Evolutionary conservation across 2,797 vertebrate genomes (phyloP), one percentile per base, ranked within the genome.

Genomic region (Oryzias sinensis): DNA sequence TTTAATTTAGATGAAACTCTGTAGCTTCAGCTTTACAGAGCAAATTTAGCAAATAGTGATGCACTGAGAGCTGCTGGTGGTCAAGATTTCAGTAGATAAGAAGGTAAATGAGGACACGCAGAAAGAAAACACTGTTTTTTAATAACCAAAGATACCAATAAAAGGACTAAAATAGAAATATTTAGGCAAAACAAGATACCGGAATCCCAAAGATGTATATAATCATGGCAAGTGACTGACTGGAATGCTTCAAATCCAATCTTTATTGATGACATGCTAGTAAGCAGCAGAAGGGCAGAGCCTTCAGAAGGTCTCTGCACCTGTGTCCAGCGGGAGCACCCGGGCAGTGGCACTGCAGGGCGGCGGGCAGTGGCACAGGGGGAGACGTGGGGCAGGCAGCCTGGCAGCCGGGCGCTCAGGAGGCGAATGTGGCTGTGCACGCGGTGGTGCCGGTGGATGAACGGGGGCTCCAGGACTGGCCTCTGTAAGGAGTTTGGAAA

Each of bases 291-390:
- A 13, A 1, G 33, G 33, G 33, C 29, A 3, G 29, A 33, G 33
- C 33, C 48, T 2, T 91, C 75, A 91, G 79, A 89, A 91, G 40
- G 88, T 91, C 74, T 93, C 87, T n/a, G 42, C 92, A 93, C 80
- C 91, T 0, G 89, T 92, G 83, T 93, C 88, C 74, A 79, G 82
- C 4, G 89, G 74, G 88, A 91, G 84, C 91, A 92, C 63, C 73
- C 44, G 11, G 77, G 27, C 91, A 93, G 86, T 88, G 89, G 65
- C 91, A 92, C 65, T 87, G 83, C 73, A 92, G 68, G 5, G 91
- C 89, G 83, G 89, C 62, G 15, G 91, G 27, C 92, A 92, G 47
- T 90, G 84, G 81, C 89, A 93, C 14, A 92, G 85, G 1, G 91
- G 22, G 91, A 91, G 4, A 92, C 29, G 14, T 72, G 40, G 22